Conservation (phyloP, 2,113 vertebrate genomes). For the Galbula dea region DNA sequence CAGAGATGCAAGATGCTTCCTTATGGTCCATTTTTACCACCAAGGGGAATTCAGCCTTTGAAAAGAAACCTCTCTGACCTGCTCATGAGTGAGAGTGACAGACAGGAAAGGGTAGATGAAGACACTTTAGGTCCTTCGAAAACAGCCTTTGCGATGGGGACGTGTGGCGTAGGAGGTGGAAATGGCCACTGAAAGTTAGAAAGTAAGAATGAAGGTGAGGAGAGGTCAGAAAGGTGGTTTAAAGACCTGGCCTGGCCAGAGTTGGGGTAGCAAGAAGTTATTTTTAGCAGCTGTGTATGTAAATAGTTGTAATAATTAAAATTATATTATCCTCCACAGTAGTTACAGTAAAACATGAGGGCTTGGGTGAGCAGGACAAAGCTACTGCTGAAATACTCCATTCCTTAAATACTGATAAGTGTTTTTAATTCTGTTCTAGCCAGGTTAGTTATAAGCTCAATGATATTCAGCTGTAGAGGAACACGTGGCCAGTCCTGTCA, state of each 20-base stretch:
- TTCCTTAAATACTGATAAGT: constrained; percentile 66
- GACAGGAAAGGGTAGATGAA: background rate
- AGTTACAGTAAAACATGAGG: background rate
- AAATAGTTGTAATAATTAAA: constrained; percentile 26
- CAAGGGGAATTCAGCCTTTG: background rate
- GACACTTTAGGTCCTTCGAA: background rate
- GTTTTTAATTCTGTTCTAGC: constrained; percentile 49
- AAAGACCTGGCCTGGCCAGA: background rate
- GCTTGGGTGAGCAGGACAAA: background rate
- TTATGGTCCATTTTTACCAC: background rate
- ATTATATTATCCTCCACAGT: background rate
- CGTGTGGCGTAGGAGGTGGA: background rate
- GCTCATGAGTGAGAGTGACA: background rate
- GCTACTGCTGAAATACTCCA: background rate
- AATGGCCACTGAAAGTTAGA: background rate
- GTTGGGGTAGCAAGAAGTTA: background rate
- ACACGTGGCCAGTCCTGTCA: constrained; percentile 46
- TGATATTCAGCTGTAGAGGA: constrained; percentile 41
- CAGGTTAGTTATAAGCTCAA: constrained; percentile 45
- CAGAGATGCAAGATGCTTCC: background rate
- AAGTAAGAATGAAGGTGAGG: background rate
- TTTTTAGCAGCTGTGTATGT: background rate
- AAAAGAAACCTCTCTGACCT: background rate
- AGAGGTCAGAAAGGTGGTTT: background rate
- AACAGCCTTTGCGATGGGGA: background rate